Conservation (phyloP, 2,888 invertebrate genomes). For the Podotricha telesiphe region DNA sequence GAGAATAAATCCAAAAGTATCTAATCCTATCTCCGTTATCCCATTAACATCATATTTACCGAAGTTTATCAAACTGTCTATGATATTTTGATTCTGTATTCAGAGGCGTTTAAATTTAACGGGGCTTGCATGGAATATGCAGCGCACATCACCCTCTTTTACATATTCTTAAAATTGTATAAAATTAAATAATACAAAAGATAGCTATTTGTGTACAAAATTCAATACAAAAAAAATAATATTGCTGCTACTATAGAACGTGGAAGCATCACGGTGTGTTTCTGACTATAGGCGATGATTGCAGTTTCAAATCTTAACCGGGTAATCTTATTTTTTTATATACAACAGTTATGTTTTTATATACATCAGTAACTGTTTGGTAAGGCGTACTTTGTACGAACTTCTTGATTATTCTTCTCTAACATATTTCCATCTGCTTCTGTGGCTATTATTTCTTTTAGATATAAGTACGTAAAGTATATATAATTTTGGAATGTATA, state of each 20-base stretch:
- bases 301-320: not conserved
- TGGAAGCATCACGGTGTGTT: not conserved
- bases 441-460: too few relatives aligned
- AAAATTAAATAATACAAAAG: not conserved
- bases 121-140: slow-evolving; percentile 4
- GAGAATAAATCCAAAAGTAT: slow-evolving; percentile 19
- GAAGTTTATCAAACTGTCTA: not conserved
- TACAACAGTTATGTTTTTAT: too few relatives aligned
- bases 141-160: not conserved
- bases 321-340: not conserved
- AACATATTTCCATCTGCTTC: too few relatives aligned
- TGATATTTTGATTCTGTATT: slow-evolving; percentile 1
- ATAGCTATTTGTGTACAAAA: not conserved
- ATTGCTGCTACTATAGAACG: not conserved
- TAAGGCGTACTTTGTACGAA: too few relatives aligned
- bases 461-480: too few relatives aligned
- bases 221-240: not conserved
- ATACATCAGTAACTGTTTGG: too few relatives aligned
- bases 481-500: too few relatives aligned
- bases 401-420: too few relatives aligned
- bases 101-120: slow-evolving; percentile 1
- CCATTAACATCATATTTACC: slow-evolving; percentile 36
- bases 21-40: slow-evolving; percentile 37
- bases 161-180: not conserved
- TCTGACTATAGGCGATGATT: not conserved